Evolutionary conservation across 2,797 vertebrate species (phyloP), one percentile per base, ranked within the genome.

Genomic region (Naso thynnoides): DNA sequence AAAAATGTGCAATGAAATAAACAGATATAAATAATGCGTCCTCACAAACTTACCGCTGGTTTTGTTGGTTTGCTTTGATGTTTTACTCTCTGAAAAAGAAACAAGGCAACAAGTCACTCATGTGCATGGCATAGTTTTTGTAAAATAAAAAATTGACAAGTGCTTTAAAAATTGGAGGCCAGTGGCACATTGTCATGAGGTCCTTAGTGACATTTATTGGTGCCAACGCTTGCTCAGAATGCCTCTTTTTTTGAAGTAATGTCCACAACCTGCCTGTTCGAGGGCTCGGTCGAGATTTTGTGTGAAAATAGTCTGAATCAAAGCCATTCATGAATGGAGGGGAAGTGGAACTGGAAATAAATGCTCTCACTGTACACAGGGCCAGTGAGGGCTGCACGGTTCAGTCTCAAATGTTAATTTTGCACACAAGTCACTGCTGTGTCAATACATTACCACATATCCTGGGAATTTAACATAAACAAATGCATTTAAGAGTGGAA

Each of bases 281-380:
- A 86, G 78, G 68, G 77, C 38, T 79, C 81, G 88, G 88, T 73
- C 76, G 48, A 26, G 75, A 83, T 64, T 79, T 66, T 82, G 75
- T 82, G 81, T 89, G 71, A 88, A 91, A 93, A 91, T 79, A 86
- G 72, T 29, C 72, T 95, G 93, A 95, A 95, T 95, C 89, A 92
- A 87, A 92, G 82, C 78, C 87, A 93, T 95, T 94, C 93, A 95
- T 90, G 84, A 89, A 90, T 82, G 65, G 69, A 86, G 76, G 84
- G 79, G 85, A 91, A 92, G 88, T 88, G 88, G 85, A 88, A 86
- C 87, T 86, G 79, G 80, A 91, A 85, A 91, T 91, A 90, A 94
- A 94, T 90, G 89, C 83, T 52, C 68, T 81, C 87, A 90, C 86
- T 93, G 94, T 93, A 88, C 78, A 81, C 78, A 75, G 58, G 83